Percentiles rank a stretch among this genome's conserved stretches.
These are phyloP conservation scores for Epistrophe eligans DNA, from an alignment of 2,888 invertebrate genomes.

Conservation along the genomic window DNA sequence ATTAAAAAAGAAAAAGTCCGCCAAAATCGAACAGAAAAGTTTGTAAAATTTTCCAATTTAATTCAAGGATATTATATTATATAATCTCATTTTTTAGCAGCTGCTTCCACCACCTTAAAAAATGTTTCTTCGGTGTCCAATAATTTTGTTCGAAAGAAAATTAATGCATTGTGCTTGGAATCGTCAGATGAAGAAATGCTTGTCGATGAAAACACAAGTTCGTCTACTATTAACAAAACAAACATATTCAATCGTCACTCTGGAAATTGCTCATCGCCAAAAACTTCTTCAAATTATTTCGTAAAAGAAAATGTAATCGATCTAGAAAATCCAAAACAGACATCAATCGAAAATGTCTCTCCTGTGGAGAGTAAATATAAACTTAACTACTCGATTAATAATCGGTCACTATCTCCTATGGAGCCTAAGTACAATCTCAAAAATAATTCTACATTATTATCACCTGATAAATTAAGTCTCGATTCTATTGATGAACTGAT, in stretches of 20 bases:
- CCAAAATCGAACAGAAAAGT: constrained; percentile 6
- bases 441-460: constrained; percentile 22
- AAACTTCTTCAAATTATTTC: constrained; percentile 3
- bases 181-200: constrained; percentile 61
- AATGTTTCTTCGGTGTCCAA: constrained; percentile 1
- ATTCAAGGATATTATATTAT: not conserved
- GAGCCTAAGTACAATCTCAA: constrained; percentile 19
- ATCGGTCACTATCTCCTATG: constrained; percentile 36
- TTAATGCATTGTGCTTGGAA: constrained; percentile 61
- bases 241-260: not conserved
- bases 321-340: not conserved
- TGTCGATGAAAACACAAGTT: not conserved
- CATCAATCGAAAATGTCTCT: not conserved
- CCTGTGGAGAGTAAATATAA: constrained; percentile 19
- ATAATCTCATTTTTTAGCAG: not conserved
- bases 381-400: not conserved
- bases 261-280: constrained; percentile 48
- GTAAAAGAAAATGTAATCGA: not conserved
- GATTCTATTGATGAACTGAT: constrained; percentile 79
- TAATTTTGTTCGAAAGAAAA: constrained; percentile 32
- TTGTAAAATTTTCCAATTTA: not conserved
- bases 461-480: constrained; percentile 78
- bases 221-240: not conserved
- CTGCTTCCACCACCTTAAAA: not conserved
- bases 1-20: constrained; percentile 48